Evolutionary conservation across 2,797 vertebrate genomes (phyloP), one percentile per base, ranked within the genome.

Genomic region (Spea hammondii): DNA sequence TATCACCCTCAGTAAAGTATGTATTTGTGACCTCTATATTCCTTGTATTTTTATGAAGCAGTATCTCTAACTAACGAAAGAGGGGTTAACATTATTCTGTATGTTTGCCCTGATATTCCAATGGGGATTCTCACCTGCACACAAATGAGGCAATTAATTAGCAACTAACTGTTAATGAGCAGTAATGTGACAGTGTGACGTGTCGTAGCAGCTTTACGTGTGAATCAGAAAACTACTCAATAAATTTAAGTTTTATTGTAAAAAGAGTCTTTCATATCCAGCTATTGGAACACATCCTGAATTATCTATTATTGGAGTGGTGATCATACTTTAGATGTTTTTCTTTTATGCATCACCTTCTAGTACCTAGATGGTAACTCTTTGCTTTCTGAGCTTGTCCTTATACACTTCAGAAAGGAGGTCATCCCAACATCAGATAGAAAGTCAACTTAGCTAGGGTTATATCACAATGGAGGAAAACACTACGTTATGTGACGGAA

Each of bases 401-500:
- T 59, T 48, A 65, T 71, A 14, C 12, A 75, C 1, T 80, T 74
- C 10, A 50, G 65, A 48, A 53, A 17, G 44, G 3, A 75, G 57
- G 50, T 65, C 14, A 48, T 50, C 17, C 10, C 2, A 65, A 17
- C 17, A 76, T 65, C 7, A 47, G 46, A 62, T 70, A 57, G 59
- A 66, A 65, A 57, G 8, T 7, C 45, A 64, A 50, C 60, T 53
- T 14, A 47, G 73, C 32, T 8, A n/a, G 46, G 62, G 8, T 53
- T 65, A 49, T 80, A 74, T 80, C 79, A 66, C 68, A 60, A 32
- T 45, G 51, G 44, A 72, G 79, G 69, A 81, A 81, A 81, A 64
- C 49, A 32, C 79, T 77, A 77, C 70, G 70, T 73, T 67, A 81
- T 81, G 70, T 73, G 70, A 55, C 77, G 79, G 79, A 81, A 81